A percentile compares a stretch with the other conserved stretches of the same genome.
Evolutionary conservation across 2,113 vertebrate species (phyloP).

Genomic region (Vidua macroura): DNA sequence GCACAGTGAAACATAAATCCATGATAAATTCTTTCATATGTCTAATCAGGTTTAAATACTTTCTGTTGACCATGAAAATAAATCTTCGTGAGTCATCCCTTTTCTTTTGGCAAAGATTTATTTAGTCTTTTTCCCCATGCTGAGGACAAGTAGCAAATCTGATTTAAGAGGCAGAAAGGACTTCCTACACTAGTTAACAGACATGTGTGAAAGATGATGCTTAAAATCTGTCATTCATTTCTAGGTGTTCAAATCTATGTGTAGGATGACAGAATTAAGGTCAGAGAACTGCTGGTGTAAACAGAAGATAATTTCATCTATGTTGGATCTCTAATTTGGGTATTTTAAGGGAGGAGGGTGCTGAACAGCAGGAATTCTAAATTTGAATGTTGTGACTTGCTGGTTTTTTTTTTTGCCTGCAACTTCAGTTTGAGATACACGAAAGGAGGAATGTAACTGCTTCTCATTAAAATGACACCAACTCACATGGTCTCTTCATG

Average conservation of each 20-base stretch:
- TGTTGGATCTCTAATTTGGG: background rate
- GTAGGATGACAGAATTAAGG: background rate
- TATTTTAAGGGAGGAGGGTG: background rate
- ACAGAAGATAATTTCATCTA: background rate
- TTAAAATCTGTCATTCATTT: background rate
- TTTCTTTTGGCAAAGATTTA: background rate
- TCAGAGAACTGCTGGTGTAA: background rate
- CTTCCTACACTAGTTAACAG: background rate
- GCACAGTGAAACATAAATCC: background rate
- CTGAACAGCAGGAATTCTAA: background rate
- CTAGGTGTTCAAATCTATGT: background rate
- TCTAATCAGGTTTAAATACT: background rate
- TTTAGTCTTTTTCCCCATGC: background rate
- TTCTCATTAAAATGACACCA: background rate
- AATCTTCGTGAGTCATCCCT: background rate
- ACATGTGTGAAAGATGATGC: background rate
- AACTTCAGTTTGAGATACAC: background rate
- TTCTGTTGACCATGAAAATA: background rate
- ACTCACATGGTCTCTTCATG: background rate
- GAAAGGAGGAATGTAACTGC: background rate
- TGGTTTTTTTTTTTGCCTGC: background rate
- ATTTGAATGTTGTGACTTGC: background rate
- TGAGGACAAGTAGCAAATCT: background rate
- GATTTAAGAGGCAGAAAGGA: background rate
- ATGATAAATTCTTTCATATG: background rate